Evolutionary conservation across 2,888 invertebrate genomes (phyloP).

Genomic region (Polietes domitor): DNA sequence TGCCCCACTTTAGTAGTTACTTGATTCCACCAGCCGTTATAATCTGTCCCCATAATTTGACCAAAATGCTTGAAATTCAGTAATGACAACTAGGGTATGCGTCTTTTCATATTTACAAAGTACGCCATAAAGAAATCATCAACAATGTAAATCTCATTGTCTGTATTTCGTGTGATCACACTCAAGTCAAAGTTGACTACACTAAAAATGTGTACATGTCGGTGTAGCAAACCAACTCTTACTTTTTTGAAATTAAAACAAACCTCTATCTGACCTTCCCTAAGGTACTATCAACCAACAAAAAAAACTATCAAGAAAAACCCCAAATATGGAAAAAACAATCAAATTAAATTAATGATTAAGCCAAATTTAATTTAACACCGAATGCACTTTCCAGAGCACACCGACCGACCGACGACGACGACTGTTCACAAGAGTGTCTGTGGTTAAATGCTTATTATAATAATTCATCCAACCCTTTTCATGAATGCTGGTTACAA

Average conservation of each 20-base stretch:
- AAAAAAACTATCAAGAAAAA: slow-evolving; percentile 23
- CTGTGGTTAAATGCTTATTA: neutral
- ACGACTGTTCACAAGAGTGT: too few relatives aligned
- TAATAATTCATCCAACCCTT: slow-evolving; percentile 2
- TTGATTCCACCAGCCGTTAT: too few relatives aligned
- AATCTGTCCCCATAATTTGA: too few relatives aligned
- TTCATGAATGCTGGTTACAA: slow-evolving; percentile 44
- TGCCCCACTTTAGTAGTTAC: too few relatives aligned
- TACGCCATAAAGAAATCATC: too few relatives aligned
- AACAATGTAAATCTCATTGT: neutral
- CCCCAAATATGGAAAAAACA: neutral
- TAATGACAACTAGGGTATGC: neutral
- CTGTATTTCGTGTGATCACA: slow-evolving; percentile 17
- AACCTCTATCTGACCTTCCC: slow-evolving; percentile 58
- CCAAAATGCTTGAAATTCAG: too few relatives aligned
- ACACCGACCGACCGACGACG: too few relatives aligned
- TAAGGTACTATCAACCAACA: slow-evolving; percentile 20
- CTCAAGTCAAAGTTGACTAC: slow-evolving; percentile 32
- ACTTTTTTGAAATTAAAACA: neutral
- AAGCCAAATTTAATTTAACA: slow-evolving; percentile 11
- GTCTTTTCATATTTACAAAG: neutral
- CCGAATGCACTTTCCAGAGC: neutral
- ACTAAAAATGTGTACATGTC: neutral
- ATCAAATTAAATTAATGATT: slow-evolving; percentile 26
- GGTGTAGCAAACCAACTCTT: neutral